A percentile compares a stretch with the other conserved stretches of the same genome.
Conservation (phyloP, 2,113 vertebrate species). For the Acrocephalus kingi region DNA sequence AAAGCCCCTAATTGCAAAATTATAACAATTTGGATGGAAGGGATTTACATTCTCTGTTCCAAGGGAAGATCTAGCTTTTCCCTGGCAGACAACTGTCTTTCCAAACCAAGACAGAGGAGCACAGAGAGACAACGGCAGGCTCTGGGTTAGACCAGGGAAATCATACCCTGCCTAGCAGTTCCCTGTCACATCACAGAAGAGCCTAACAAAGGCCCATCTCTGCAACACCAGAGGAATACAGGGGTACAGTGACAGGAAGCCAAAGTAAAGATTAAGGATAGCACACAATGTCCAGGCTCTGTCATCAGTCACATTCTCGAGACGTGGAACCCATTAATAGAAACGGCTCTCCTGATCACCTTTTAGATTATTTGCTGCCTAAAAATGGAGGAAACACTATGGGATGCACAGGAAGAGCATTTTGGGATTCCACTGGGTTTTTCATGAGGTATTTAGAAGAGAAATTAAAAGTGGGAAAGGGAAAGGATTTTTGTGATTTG, state of each 20-base stretch:
- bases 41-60: no score
- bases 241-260: not conserved
- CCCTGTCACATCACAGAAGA: not conserved
- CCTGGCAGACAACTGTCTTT: no score
- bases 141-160: not conserved
- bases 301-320: not conserved
- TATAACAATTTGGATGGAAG: no score
- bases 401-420: not conserved
- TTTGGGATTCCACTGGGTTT: not conserved
- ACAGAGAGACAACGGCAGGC: not conserved
- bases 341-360: not conserved
- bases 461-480: not conserved
- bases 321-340: not conserved
- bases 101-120: not conserved
- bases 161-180: not conserved
- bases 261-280: not conserved
- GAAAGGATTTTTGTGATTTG: not conserved
- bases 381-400: not conserved
- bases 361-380: not conserved
- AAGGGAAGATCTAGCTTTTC: no score
- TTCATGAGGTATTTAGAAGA: not conserved
- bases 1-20: no score
- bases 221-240: not conserved
- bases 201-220: not conserved
- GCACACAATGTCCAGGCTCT: not conserved